Base-by-base conservation (phyloP, 92 coral and sea anemone species). In the Pocillopora meandrina region DNA sequence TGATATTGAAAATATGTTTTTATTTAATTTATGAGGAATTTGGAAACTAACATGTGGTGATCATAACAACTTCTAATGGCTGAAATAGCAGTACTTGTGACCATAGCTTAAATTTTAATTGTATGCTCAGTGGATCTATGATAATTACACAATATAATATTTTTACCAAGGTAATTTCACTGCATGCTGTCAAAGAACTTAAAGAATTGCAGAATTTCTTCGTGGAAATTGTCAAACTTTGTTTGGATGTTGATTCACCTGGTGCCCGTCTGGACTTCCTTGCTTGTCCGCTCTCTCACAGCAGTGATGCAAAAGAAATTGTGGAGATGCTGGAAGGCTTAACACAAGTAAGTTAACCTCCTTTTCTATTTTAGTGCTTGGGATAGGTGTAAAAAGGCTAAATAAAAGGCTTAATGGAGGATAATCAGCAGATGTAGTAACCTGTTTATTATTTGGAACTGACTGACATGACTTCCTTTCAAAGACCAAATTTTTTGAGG, bases 251-350 rank as follows among this genome's bases (percentile, higher is more conserved):
- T 74, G 90, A 85, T 71, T 87, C 86, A 26, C 91, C 92, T n/a
- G 91, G 89, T 36, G 92, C 95, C 64, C 88, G 96, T 26, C 89
- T 97, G 35, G 99, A 97, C 82, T 90, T 97, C 74, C 92, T 97
- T 75, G 91, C 96, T 18, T 94, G 99, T 63, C 98, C 99, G 5
- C 85, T 97, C 61, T 88, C 92, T 12, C 93, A 91, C 67, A 92
- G 89, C 74, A 88, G 75, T 83, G 99, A 95, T 67, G 93, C 92
- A 56, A 42, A 80, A 17, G 94, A 97, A 74, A 88, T 95, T 76
- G 77, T 93, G 34, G 95, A 93, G 69, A 80, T 88, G 65, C 87
- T 97, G 88, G 91, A 95, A 61, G 85, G 87, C 20, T 82, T 97
- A 76, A 76, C 68, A 1, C 69, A 60, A 1, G 81, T 88, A 66